phyloP scores from a whole-genome alignment of 2,797 vertebrate genomes.

The Heteromormyrus szaboi region DNA sequence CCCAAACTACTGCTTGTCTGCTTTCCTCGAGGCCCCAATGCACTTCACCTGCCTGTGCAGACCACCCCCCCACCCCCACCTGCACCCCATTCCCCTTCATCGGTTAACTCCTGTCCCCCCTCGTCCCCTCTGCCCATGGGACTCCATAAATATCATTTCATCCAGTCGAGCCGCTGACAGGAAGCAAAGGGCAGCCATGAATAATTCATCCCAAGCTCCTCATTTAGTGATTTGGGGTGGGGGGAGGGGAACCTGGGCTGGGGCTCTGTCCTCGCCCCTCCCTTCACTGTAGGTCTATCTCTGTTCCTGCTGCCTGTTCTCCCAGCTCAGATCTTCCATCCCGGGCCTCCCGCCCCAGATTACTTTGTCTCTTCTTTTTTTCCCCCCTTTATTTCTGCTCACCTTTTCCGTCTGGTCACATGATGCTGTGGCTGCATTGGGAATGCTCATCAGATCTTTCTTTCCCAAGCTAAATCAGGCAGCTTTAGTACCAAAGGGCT shows the following conservation, averaged over 20 bases:
- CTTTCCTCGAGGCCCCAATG: neutral
- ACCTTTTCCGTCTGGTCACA: neutral
- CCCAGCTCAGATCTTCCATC: neutral
- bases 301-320: neutral
- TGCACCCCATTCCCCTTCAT: neutral
- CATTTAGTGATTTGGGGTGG: neutral
- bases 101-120: neutral
- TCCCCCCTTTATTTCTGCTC: neutral
- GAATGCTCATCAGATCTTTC: neutral
- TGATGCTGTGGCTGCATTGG: neutral
- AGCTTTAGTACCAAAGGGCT: neutral
- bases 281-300: neutral
- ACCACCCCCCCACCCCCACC: neutral
- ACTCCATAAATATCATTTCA: slow-evolving; percentile 61
- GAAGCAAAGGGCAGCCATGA: slow-evolving; percentile 51
- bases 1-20: neutral
- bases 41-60: neutral
- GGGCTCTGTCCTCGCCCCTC: neutral
- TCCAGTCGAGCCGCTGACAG: slow-evolving; percentile 55
- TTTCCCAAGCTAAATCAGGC: neutral
- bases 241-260: neutral
- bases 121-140: slow-evolving; percentile 31
- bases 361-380: neutral
- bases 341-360: neutral
- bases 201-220: slow-evolving; percentile 53